A percentile compares a stretch with the other conserved stretches of the same genome.
These are phyloP conservation scores for Rattus rattus DNA, from an alignment of 2,113 vertebrate species.

Conservation along the genomic window DNA sequence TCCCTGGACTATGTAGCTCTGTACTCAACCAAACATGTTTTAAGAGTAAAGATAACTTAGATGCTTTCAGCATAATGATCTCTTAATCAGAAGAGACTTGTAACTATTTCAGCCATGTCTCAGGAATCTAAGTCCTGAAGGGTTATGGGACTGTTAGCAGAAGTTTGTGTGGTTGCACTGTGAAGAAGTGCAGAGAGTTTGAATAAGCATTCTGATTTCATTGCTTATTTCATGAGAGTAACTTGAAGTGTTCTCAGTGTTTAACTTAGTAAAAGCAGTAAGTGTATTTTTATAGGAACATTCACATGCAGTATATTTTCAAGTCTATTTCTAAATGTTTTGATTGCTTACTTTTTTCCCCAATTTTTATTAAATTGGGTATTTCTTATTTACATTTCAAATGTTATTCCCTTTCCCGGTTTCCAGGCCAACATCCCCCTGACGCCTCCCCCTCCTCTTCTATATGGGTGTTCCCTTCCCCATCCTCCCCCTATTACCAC, in stretches of 20 bases:
- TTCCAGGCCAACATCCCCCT: no score
- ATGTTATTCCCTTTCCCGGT: no score
- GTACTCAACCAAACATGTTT: background rate
- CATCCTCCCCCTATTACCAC: no score
- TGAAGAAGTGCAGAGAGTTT: conserved; percentile 48
- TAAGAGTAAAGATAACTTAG: conserved; percentile 24
- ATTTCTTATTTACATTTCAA: no score
- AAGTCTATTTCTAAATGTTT: conserved; percentile 46
- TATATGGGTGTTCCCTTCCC: no score
- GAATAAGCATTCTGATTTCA: background rate
- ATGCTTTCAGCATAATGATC: background rate
- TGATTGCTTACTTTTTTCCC: background rate
- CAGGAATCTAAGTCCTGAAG: conserved; percentile 14
- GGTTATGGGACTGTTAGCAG: conserved; percentile 39
- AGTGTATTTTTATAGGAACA: background rate
- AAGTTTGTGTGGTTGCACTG: conserved; percentile 39
- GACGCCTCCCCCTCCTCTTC: no score
- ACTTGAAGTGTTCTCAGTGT: conserved; percentile 52
- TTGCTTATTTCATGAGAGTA: conserved; percentile 46
- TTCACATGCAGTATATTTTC: background rate
- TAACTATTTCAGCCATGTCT: background rate
- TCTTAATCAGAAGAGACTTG: conserved; percentile 28
- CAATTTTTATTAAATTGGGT: no score
- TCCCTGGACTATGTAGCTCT: background rate
- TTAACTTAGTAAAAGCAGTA: conserved; percentile 32